Base-by-base conservation (phyloP, 2,888 invertebrate genomes). In the Lamellibrachia satsuma region DNA sequence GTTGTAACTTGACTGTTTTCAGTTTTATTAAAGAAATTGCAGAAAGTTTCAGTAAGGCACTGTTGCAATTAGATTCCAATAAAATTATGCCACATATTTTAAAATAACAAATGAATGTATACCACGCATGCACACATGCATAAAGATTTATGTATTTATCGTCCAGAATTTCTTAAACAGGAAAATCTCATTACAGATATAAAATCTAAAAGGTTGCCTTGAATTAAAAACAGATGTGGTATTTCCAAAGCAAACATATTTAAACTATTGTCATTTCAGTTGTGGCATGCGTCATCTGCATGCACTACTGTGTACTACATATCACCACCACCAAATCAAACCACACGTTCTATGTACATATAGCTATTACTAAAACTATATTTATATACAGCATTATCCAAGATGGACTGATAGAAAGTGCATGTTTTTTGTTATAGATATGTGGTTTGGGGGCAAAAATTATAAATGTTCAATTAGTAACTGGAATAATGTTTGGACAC, bases 341-440 rank as follows among this genome's bases (percentile, higher is more conserved):
- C 6, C 75, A 15, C 39, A 39, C 22, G 22, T 75, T 75, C 22
- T 75, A 75, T 75, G 75, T 75, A 75, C 75, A 75, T 75, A 75
- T 22, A 22, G 7, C n/a, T 75, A 75, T 75, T 75, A 75, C 6
- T 39, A 39, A 39, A 39, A 39, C 39, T 75, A 75, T 22, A 75
- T 75, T 75, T 75, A 75, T 75, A 9, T 22, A 75, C n/a, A 6
- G 22, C n/a, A 15, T n/a, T 22, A 75, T 11, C 22, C 6, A 22
- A 75, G 75, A 75, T 75, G 75, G 75, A 75, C n/a, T 75, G 15
- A 75, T 75, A n/a, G n/a, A 55, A 75, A 75, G 75, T 75, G 75
- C 75, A 22, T 75, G 22, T 22, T 22, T 39, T 39, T 39, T 39
- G 39, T 39, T 39, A 39, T 39, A 39, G 39, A 39, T 39, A 39